Conservation (phyloP, 2,113 vertebrate genomes). For the Ondatra zibethicus region DNA sequence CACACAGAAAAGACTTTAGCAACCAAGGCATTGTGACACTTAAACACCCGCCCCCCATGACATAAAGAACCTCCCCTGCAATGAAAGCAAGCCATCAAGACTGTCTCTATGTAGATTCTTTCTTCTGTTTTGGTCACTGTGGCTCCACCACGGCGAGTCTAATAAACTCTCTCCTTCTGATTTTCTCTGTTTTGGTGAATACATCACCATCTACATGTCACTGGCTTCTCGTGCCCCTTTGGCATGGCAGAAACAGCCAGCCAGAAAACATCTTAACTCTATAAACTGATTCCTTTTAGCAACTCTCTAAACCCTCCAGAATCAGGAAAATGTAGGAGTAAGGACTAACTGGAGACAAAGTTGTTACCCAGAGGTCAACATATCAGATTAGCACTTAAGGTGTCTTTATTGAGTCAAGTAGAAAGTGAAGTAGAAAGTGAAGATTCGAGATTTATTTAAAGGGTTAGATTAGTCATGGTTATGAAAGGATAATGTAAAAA, state of each 20-base stretch:
- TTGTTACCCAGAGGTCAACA: neutral
- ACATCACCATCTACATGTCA: neutral
- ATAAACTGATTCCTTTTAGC: conserved; percentile 12
- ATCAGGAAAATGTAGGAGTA: neutral
- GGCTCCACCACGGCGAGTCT: neutral
- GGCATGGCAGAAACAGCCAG: neutral
- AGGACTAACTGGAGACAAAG: neutral
- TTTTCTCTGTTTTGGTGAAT: neutral
- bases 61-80: too few species aligned
- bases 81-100: neutral
- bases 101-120: neutral
- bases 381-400: conserved; percentile 68
- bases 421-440: conserved; percentile 63
- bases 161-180: neutral
- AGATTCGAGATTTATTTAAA: conserved; percentile 79
- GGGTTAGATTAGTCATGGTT: conserved; percentile 76
- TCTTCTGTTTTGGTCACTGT: neutral
- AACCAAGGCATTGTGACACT: neutral
- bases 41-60: too few species aligned
- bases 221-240: neutral
- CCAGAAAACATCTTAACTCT: neutral
- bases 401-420: conserved; percentile 30
- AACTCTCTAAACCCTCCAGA: neutral
- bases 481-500: conserved; percentile 75
- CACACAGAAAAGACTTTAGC: neutral